Conservation (phyloP, 2,888 invertebrate species). For the Andrena haemorrhoa region DNA sequence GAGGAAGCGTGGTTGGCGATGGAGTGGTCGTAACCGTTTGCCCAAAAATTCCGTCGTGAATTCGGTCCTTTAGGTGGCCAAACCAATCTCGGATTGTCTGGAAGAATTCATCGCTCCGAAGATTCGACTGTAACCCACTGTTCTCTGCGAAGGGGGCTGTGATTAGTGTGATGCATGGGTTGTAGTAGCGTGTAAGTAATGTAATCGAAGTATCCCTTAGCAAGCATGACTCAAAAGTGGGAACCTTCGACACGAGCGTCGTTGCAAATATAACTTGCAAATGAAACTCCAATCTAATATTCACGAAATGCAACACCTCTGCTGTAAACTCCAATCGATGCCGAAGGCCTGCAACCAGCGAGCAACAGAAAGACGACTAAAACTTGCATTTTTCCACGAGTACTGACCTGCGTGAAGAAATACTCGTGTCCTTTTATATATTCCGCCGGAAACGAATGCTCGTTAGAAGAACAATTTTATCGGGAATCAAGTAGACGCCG, state of each 20-base stretch:
- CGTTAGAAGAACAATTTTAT: conserved; percentile 71
- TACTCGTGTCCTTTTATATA: conserved; percentile 60
- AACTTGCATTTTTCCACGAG: conserved; percentile 57
- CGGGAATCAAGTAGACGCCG: conserved; percentile 53
- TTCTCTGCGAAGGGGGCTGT: conserved; percentile 26
- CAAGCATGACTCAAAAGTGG: not conserved
- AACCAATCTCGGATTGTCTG: conserved; percentile 74
- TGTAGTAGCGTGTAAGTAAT: not conserved
- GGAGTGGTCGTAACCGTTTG: not conserved
- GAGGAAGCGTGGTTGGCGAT: not conserved
- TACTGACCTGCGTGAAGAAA: conserved; percentile 28
- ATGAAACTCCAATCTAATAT: no score
- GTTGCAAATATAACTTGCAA: not conserved
- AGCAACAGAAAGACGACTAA: conserved; percentile 50
- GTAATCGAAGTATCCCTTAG: not conserved
- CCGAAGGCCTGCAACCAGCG: conserved; percentile 30
- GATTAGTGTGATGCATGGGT: not conserved
- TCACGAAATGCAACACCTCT: conserved; percentile 53
- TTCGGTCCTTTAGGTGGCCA: conserved; percentile 57
- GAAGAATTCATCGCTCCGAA: conserved; percentile 57
- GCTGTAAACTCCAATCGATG: conserved; percentile 37
- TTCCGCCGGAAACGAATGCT: conserved; percentile 72
- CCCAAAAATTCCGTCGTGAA: conserved; percentile 38
- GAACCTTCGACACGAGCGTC: not conserved
- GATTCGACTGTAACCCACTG: conserved; percentile 25